Evolutionary conservation across 1,140 invertebrate genomes (phyloP).

Genomic region (Drosophila nasuta): DNA sequence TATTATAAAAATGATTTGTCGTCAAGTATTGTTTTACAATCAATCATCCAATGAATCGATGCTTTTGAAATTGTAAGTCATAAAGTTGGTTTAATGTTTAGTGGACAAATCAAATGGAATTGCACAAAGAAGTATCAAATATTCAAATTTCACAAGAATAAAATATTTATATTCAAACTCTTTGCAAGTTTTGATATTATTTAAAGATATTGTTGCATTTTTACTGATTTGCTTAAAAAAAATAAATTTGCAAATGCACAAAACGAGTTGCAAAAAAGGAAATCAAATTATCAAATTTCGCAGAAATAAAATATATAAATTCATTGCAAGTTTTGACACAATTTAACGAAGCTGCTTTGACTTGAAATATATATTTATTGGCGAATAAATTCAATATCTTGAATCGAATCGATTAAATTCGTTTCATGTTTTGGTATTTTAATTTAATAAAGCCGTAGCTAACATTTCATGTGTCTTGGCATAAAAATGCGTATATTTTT

Average conservation of each 20-base stretch:
- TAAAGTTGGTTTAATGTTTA: slow-evolving; percentile 11
- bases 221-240: too few species aligned
- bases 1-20: slow-evolving; percentile 2
- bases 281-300: not conserved
- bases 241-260: not conserved
- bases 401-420: too few species aligned
- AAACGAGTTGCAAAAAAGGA: not conserved
- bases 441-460: too few species aligned
- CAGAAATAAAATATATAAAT: not conserved
- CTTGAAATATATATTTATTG: too few species aligned
- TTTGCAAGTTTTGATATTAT: not conserved
- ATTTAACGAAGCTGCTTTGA: not conserved
- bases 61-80: slow-evolving; percentile 25
- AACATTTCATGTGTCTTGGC: too few species aligned
- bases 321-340: not conserved
- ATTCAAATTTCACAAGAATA: not conserved
- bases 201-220: not conserved
- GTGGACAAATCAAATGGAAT: slow-evolving; percentile 16
- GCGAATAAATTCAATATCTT: too few species aligned
- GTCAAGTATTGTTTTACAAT: slow-evolving; percentile 24
- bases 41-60: slow-evolving; percentile 8
- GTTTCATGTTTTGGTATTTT: too few species aligned
- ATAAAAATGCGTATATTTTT: too few species aligned
- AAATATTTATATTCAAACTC: not conserved
- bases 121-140: not conserved